phyloP scores from a whole-genome alignment of 1,140 invertebrate species.

The Ooceraea biroi region DNA sequence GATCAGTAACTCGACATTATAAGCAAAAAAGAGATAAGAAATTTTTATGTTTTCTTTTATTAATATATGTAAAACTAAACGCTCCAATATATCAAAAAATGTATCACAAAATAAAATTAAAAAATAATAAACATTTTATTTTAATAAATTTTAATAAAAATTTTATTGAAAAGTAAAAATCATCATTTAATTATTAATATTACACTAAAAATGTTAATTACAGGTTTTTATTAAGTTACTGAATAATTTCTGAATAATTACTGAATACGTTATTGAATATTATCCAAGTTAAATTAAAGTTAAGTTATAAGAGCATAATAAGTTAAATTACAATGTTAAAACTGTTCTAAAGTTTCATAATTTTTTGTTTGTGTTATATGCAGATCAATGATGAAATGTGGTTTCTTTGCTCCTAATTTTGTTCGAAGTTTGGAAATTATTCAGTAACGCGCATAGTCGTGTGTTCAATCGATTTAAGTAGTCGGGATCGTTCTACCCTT shows the following conservation, averaged over 20 bases:
- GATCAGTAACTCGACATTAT: slow-evolving; percentile 28
- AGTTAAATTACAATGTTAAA: too few species aligned
- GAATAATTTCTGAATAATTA: too few species aligned
- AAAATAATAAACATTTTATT: too few species aligned
- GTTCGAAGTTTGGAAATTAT: background rate
- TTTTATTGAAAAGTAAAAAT: background rate
- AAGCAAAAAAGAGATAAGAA: background rate
- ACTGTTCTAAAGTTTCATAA: background rate
- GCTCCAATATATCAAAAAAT: background rate
- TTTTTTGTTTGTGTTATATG: too few species aligned
- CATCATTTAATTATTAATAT: background rate
- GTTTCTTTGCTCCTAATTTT: slow-evolving; percentile 36
- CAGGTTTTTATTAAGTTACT: too few species aligned
- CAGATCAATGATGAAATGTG: background rate
- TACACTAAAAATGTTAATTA: too few species aligned
- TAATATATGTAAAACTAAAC: background rate
- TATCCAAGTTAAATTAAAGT: too few species aligned
- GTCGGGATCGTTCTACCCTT: slow-evolving; percentile 4
- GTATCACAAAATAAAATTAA: background rate
- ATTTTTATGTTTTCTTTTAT: background rate
- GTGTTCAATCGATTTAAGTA: slow-evolving; percentile 30
- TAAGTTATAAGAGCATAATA: too few species aligned
- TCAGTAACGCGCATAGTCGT: slow-evolving; percentile 14
- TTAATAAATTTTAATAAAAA: too few species aligned
- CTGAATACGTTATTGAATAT: too few species aligned